Base-by-base conservation (phyloP, 2,113 vertebrate species). In the Pollimyrus isidori region DNA sequence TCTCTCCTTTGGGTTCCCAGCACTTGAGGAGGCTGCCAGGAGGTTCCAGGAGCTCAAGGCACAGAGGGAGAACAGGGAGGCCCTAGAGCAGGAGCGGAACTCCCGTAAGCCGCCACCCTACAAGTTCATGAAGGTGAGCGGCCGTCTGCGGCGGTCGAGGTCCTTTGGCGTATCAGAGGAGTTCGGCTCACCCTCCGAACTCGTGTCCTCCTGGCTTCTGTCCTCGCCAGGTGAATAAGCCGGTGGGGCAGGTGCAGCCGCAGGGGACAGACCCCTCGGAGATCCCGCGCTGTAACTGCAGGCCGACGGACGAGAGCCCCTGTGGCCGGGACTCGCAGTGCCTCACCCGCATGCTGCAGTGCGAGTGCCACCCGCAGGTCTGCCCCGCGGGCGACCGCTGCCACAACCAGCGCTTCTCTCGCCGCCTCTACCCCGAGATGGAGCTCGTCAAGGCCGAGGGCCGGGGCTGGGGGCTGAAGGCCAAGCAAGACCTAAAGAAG, bases 31-130 rank as follows among this genome's bases (percentile, higher is more conserved):
- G 95, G 98, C 98, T 23, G 98, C 98, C 19, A 97, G 97, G 90
- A 95, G 98, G 91, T 99, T 99, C 96, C 98, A 98, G 94, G 98
- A 99, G 93, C 94, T 99, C 80, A 99, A 98, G 96, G 97, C 98
- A 89, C 97, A 99, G 94, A 97, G 97, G 93, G 98, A 99, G 94
- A 98, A 97, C 94, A 98, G 97, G 95, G 98, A 99, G 94, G 98
- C 98, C 62, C 93, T 99, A 2, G 98, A 99, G 93, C 96, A 96
- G 88, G 98, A 99, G 90, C 97, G 97, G 89, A 98, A 96, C 94
- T 98, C 98, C 76, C 97, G 97, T 90, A 98, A 98, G 94, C 98
- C 98, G 48, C 97, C 98, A 1, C 98, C 98, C 0, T 99, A 99
- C 92, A 99, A 99, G 95, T 96, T 97, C 92, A 98, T 98, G 91